Conservation (phyloP, 2,113 vertebrate species). For the Tyto alba region DNA sequence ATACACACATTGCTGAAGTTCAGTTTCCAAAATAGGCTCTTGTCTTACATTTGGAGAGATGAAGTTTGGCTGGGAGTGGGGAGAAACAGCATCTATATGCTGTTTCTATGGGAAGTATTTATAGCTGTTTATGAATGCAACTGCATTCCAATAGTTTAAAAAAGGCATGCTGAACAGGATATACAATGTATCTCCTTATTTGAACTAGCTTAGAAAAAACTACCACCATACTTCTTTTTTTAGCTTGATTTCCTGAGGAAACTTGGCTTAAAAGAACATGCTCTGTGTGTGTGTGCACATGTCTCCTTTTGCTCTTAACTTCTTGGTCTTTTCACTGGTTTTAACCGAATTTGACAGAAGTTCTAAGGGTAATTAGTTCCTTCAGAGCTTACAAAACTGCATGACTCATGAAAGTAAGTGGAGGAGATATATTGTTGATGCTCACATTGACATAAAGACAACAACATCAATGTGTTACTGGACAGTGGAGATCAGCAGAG, state of each 20-base stretch:
- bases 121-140: conserved; percentile 48
- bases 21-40: conserved; percentile 38
- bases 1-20: not conserved
- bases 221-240: not conserved
- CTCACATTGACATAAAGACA: not conserved
- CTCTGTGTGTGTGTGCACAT: not conserved
- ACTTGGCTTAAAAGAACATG: not conserved
- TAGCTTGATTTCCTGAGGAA: conserved; percentile 25
- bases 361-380: not conserved
- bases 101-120: conserved; percentile 43
- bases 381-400: not conserved
- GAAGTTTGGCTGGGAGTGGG: not conserved
- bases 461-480: not conserved
- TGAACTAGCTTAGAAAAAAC: conserved; percentile 21
- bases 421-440: not conserved
- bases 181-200: conserved; percentile 45
- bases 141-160: conserved; percentile 22
- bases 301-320: not conserved
- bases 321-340: not conserved
- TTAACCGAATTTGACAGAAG: not conserved
- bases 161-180: conserved; percentile 1
- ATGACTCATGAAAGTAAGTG: not conserved
- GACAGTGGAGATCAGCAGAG: not conserved
- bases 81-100: conserved; percentile 16
- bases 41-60: not conserved